Conservation (phyloP, 2,797 vertebrate genomes). For the Sebastes vulpes region DNA sequence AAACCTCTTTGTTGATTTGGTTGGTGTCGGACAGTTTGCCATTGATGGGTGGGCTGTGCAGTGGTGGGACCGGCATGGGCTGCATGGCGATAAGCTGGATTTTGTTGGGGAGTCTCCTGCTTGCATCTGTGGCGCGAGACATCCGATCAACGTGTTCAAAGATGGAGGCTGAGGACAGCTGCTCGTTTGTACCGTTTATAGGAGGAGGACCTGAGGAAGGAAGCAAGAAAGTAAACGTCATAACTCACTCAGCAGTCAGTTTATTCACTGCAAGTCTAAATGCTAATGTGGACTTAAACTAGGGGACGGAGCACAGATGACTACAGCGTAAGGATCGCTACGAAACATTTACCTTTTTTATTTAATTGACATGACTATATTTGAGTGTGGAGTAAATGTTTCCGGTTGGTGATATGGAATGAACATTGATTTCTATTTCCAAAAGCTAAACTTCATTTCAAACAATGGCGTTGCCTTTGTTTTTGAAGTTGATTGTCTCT, state of each 20-base stretch:
- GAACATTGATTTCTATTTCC: constrained; percentile 1
- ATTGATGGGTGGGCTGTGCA: constrained; percentile 83
- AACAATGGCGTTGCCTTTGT: constrained; percentile 42
- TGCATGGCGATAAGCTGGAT: constrained; percentile 99
- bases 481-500: constrained; percentile 29
- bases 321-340: not conserved
- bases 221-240: not conserved
- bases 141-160: constrained; percentile 96
- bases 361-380: not conserved
- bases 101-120: constrained; percentile 91
- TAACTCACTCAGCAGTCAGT: not conserved
- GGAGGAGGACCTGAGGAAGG: constrained; percentile 88
- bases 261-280: not conserved
- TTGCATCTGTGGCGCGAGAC: constrained; percentile 89
- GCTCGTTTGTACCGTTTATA: constrained; percentile 84
- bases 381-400: not conserved
- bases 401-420: not conserved
- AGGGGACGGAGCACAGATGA: constrained; percentile 16
- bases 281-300: constrained; percentile 9
- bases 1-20: constrained; percentile 96
- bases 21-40: constrained; percentile 89
- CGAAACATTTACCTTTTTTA: not conserved
- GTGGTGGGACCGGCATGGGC: constrained; percentile 90
- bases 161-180: constrained; percentile 93
- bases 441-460: constrained; percentile 28